phyloP scores from a whole-genome alignment of 2,797 vertebrate species.

The Gastrophryne carolinensis region DNA sequence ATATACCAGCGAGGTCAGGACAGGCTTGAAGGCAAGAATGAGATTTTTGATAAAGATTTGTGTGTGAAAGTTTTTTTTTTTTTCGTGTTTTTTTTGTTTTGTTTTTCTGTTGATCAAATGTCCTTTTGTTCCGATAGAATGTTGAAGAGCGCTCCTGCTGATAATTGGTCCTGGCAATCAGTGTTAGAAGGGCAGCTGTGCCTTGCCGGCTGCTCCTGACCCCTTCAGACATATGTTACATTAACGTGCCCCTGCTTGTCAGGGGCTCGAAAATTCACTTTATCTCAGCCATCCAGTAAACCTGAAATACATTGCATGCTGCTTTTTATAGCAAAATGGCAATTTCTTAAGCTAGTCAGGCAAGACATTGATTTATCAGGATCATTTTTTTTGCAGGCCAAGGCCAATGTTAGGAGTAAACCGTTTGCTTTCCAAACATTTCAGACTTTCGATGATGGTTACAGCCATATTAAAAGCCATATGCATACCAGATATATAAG shows the following conservation, averaged over 20 bases:
- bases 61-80: not conserved
- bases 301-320: constrained; percentile 31
- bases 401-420: not conserved
- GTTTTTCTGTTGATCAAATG: constrained; percentile 55
- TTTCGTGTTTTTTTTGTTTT: not conserved
- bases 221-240: constrained; percentile 42
- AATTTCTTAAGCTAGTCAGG: constrained; percentile 24
- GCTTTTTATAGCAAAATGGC: constrained; percentile 24
- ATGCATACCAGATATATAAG: not conserved
- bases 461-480: not conserved
- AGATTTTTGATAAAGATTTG: constrained; percentile 37
- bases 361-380: constrained; percentile 26
- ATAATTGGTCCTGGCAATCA: constrained; percentile 41
- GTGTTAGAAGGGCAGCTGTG: constrained; percentile 34
- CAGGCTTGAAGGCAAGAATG: constrained; percentile 7
- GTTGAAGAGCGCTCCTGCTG: constrained; percentile 50
- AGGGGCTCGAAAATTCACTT: constrained; percentile 33
- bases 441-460: constrained; percentile 10
- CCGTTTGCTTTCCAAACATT: not conserved
- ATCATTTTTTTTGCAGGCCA: not conserved
- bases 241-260: constrained; percentile 33
- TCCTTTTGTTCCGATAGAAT: constrained; percentile 56
- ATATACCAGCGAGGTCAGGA: constrained; percentile 73
- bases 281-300: constrained; percentile 21
- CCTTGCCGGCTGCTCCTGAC: constrained; percentile 27